Conservation (phyloP, 2,888 invertebrate species). For the Oeneis ivallda region DNA sequence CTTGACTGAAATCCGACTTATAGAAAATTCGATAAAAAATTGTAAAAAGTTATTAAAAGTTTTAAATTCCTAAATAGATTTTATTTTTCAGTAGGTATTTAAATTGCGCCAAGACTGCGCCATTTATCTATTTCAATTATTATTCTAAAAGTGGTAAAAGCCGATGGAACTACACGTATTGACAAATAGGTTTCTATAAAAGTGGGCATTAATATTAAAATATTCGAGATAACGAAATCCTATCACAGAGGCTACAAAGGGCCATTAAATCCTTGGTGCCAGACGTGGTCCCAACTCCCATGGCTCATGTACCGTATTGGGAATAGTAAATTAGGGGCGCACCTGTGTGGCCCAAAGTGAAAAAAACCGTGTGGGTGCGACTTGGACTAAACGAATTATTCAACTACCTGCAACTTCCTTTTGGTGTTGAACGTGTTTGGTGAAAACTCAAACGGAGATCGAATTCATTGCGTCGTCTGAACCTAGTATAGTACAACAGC, state of each 20-base stretch:
- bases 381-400: constrained; percentile 80
- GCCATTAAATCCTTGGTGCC: constrained; percentile 53
- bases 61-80: too few relatives aligned
- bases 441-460: constrained; percentile 23
- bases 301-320: constrained; percentile 58
- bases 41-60: too few relatives aligned
- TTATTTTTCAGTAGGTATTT: not conserved
- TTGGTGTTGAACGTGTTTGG: constrained; percentile 40
- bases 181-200: constrained; percentile 37
- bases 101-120: too few relatives aligned
- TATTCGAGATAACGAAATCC: constrained; percentile 47
- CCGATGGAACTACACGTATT: constrained; percentile 20
- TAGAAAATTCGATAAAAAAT: too few relatives aligned
- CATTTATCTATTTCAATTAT: not conserved
- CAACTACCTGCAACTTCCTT: constrained; percentile 75
- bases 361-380: constrained; percentile 74
- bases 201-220: constrained; percentile 41
- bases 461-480: constrained; percentile 48
- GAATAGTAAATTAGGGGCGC: constrained; percentile 78
- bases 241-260: constrained; percentile 59
- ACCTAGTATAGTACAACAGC: not conserved
- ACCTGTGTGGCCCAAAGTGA: constrained; percentile 76
- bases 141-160: constrained; percentile 25
- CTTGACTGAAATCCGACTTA: too few relatives aligned
- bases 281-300: constrained; percentile 36